These are phyloP conservation scores for Pristionchus pacificus DNA, from an alignment of 1,140 invertebrate species.

Conservation along the genomic window DNA sequence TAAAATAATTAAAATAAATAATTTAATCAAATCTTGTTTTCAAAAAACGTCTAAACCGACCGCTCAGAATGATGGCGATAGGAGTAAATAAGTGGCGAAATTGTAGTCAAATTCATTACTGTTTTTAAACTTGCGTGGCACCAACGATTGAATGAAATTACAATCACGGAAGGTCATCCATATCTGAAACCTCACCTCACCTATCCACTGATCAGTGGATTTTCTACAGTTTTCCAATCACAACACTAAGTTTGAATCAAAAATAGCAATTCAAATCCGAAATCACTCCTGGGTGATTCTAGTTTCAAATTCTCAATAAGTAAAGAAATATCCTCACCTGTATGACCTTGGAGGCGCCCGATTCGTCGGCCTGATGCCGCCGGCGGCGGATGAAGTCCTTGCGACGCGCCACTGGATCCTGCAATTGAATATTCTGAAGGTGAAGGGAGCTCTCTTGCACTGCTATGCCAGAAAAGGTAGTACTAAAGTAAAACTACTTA, in stretches of 20 bases:
- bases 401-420: slow-evolving; percentile 45
- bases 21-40: too few species aligned
- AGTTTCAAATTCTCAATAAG: neutral
- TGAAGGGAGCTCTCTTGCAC: slow-evolving; percentile 10
- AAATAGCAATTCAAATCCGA: neutral
- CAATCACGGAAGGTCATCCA: too few species aligned
- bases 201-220: too few species aligned
- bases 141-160: too few species aligned
- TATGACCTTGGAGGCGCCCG: slow-evolving; percentile 54
- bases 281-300: neutral
- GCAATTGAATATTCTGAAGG: too few species aligned
- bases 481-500: neutral
- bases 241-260: too few species aligned
- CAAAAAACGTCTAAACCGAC: too few species aligned
- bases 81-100: neutral
- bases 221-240: too few species aligned
- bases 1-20: slow-evolving; percentile 7
- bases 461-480: too few species aligned
- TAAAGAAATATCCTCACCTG: slow-evolving; percentile 30
- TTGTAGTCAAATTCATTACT: neutral
- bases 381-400: slow-evolving; percentile 54
- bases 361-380: slow-evolving; percentile 49
- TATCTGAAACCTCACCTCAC: too few species aligned
- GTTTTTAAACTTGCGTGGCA: too few species aligned
- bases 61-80: too few species aligned